Conservation (phyloP, 2,113 vertebrate species). For the Podarcis muralis region DNA sequence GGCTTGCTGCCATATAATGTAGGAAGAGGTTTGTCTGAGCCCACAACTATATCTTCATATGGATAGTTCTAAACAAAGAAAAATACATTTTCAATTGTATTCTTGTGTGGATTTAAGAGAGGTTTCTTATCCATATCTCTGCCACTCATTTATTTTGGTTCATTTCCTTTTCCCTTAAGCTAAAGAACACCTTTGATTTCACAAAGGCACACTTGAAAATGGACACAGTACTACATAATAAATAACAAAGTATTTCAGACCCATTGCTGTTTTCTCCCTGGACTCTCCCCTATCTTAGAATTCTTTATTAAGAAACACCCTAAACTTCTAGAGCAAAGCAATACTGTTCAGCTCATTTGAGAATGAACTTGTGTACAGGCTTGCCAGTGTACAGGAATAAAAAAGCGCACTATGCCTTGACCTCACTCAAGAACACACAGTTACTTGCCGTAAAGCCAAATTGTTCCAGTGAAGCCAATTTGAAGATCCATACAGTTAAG, state of each 20-base stretch:
- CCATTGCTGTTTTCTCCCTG: constrained; percentile 9
- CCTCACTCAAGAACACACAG: not conserved
- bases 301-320: not conserved
- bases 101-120: not conserved
- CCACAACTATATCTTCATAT: not conserved
- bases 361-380: not conserved
- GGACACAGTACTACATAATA: constrained; percentile 1
- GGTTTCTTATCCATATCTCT: not conserved
- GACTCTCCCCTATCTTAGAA: not conserved
- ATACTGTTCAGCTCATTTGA: constrained; percentile 35
- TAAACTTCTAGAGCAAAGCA: not conserved
- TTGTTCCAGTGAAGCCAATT: constrained; percentile 1
- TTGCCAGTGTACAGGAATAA: accelerated
- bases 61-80: constrained; percentile 22
- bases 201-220: not conserved
- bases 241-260: constrained; percentile 48
- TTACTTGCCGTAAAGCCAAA: not conserved
- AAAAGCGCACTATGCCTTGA: accelerated
- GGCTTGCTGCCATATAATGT: not conserved
- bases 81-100: not conserved
- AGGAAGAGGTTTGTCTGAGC: constrained; percentile 9
- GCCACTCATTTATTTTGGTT: not conserved
- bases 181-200: not conserved
- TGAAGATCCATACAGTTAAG: not conserved
- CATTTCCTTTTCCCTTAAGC: not conserved